A percentile compares a stretch with the other conserved stretches of the same genome.
These are phyloP conservation scores for Aurelia sp. DNA, from an alignment of 30 jellyfish, hydroid and myxozoan species.

Conservation along the genomic window DNA sequence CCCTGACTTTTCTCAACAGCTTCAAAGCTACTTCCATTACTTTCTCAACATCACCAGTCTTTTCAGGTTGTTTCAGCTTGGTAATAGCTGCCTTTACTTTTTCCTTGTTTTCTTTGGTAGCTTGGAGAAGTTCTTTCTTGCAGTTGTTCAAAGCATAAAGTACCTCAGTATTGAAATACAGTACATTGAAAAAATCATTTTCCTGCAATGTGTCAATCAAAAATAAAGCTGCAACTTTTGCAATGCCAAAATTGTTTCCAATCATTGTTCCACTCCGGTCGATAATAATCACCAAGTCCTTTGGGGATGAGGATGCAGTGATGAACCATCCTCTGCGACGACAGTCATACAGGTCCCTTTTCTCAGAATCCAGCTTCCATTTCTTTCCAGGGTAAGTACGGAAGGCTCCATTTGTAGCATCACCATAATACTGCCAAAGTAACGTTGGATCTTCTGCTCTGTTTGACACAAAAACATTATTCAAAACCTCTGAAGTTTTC, in stretches of 20 bases:
- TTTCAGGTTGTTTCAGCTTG: constrained; percentile 47
- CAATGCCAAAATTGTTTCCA: constrained; percentile 93
- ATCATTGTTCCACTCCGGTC: constrained; percentile 96
- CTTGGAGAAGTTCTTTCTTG: constrained; percentile 73
- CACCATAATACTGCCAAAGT: constrained; percentile 87
- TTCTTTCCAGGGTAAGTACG: constrained; percentile 86
- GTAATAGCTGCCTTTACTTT: constrained; percentile 54
- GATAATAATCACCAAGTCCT: constrained; percentile 81
- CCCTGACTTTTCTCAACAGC: constrained; percentile 48
- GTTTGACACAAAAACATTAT: constrained; percentile 66
- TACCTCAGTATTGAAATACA: constrained; percentile 41
- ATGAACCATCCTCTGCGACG: constrained; percentile 84
- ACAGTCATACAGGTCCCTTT: constrained; percentile 74
- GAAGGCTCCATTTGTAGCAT: constrained; percentile 79
- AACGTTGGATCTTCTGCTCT: constrained; percentile 47
- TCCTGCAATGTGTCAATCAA: constrained; percentile 91
- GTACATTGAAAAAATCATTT: constrained; percentile 86
- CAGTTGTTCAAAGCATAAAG: constrained; percentile 31
- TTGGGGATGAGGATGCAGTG: constrained; percentile 86
- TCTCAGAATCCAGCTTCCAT: constrained; percentile 45
- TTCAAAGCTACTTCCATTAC: constrained; percentile 77
- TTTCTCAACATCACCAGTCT: constrained; percentile 51
- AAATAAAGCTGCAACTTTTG: constrained; percentile 82
- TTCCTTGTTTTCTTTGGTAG: constrained; percentile 89
- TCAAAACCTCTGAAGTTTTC: constrained; percentile 69